These are phyloP conservation scores for Cecidostiba fungosa DNA, from an alignment of 2,888 invertebrate species.

Conservation along the genomic window DNA sequence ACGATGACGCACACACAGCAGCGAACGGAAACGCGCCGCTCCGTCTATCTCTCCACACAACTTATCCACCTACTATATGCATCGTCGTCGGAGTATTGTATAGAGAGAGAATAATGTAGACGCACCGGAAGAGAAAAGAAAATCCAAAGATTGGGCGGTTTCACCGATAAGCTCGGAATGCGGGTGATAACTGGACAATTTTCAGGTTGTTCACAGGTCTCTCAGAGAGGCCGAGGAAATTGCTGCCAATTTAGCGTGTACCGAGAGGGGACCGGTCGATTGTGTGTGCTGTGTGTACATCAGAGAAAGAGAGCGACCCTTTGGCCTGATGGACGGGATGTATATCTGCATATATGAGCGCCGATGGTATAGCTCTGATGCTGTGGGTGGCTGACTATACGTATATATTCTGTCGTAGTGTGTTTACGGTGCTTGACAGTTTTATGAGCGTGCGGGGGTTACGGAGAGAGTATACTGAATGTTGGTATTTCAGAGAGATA, in stretches of 20 bases:
- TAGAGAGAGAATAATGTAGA: background rate
- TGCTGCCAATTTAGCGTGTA: conserved; percentile 33
- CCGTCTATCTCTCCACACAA: background rate
- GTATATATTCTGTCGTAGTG: background rate
- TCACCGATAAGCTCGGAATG: conserved; percentile 19
- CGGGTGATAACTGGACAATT: background rate
- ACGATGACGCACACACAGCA: background rate
- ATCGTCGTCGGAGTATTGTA: background rate
- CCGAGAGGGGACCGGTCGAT: background rate
- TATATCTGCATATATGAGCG: conserved; percentile 29
- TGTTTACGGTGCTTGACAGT: conserved; percentile 28
- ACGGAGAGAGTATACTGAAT: background rate
- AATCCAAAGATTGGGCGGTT: conserved; percentile 23
- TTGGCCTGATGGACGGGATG: background rate
- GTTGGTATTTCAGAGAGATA: background rate
- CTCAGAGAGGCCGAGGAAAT: conserved; percentile 21
- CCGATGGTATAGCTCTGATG: background rate
- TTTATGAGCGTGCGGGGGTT: background rate
- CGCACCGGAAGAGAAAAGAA: conserved; percentile 44
- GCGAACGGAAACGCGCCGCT: background rate
- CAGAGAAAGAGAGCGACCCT: background rate
- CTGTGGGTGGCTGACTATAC: background rate
- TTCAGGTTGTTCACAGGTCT: background rate
- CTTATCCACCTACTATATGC: background rate
- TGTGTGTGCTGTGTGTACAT: background rate